Evolutionary conservation across 2,113 vertebrate species (phyloP).

Genomic region (Tiliqua scincoides): DNA sequence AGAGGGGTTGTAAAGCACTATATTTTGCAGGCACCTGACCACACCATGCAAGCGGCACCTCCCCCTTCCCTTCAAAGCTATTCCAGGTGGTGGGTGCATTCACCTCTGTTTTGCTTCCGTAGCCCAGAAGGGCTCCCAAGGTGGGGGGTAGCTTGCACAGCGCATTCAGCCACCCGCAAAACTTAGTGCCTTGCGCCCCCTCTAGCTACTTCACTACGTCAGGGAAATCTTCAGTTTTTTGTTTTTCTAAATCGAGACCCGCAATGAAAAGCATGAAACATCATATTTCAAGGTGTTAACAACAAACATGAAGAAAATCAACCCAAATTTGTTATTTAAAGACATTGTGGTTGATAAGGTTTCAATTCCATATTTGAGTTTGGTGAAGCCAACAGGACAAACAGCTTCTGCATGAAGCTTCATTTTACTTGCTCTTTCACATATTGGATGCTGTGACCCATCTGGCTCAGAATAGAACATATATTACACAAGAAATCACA

Average conservation of each 20-base stretch:
- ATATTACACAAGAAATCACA: background rate
- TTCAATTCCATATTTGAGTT: background rate
- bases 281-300: constrained; percentile 21
- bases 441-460: background rate
- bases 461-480: background rate
- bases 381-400: background rate
- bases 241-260: too few relatives aligned
- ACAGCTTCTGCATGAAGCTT: background rate
- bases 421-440: background rate
- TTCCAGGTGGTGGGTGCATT: too few relatives aligned
- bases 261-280: background rate
- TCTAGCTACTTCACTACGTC: too few relatives aligned
- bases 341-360: background rate
- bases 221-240: background rate
- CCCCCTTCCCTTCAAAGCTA: too few relatives aligned
- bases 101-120: too few relatives aligned
- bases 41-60: too few relatives aligned
- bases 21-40: too few relatives aligned
- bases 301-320: background rate
- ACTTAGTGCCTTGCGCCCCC: too few relatives aligned
- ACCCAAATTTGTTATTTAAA: background rate
- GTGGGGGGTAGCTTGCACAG: too few relatives aligned
- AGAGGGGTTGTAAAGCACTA: too few relatives aligned
- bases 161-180: too few relatives aligned
- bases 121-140: too few relatives aligned